These are phyloP conservation scores for Brenthis daphne DNA, from an alignment of 2,888 invertebrate species.

Conservation along the genomic window DNA sequence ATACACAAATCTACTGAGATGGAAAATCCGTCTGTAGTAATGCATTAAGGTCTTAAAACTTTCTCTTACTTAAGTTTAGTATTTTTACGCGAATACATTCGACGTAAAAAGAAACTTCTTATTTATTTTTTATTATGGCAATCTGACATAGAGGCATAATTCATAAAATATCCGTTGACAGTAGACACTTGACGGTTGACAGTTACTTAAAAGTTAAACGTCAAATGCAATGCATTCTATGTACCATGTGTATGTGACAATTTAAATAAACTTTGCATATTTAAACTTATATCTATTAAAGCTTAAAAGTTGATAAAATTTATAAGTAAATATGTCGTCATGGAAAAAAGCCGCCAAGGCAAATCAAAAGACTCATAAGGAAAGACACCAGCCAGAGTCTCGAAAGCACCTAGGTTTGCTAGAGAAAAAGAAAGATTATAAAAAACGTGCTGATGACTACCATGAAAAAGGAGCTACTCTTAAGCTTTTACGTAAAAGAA, in stretches of 20 bases:
- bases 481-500: constrained; percentile 90
- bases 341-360: constrained; percentile 94
- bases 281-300: neutral
- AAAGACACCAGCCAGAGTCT: constrained; percentile 91
- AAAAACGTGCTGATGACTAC: constrained; percentile 88
- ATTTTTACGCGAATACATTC: too few species aligned
- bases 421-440: constrained; percentile 95
- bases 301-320: neutral
- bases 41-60: neutral
- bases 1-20: constrained; percentile 41
- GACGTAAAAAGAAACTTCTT: too few species aligned
- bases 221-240: neutral
- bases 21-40: constrained; percentile 8
- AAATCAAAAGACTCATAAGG: constrained; percentile 91
- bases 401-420: constrained; percentile 90
- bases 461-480: constrained; percentile 92
- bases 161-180: too few species aligned
- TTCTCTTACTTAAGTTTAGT: too few species aligned
- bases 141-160: too few species aligned
- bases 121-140: too few species aligned
- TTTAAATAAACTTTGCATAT: neutral
- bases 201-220: neutral
- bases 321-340: constrained; percentile 86
- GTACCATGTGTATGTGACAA: constrained; percentile 19
- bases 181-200: too few species aligned